These are phyloP conservation scores for Lymantria monacha DNA, from an alignment of 2,888 invertebrate genomes.

Conservation along the genomic window DNA sequence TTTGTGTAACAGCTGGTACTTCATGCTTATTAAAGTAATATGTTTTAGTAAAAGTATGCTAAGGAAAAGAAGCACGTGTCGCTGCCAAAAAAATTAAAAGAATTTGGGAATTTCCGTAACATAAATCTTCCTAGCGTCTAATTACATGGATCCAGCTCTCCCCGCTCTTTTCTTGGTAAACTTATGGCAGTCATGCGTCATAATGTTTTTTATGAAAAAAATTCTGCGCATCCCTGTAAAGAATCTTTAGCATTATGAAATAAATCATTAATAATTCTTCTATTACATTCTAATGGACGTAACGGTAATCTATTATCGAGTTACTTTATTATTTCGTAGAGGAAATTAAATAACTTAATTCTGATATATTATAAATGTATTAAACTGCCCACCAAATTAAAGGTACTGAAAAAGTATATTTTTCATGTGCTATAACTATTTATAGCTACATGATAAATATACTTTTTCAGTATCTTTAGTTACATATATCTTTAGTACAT, in stretches of 20 bases:
- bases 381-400: too few relatives aligned
- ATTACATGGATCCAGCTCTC: conserved; percentile 71
- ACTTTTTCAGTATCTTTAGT: too few relatives aligned
- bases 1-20: conserved; percentile 3
- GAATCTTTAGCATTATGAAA: conserved; percentile 42
- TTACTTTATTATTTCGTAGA: too few relatives aligned
- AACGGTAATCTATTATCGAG: too few relatives aligned
- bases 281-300: conserved; percentile 18
- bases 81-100: conserved; percentile 68
- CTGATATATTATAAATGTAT: too few relatives aligned
- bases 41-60: conserved; percentile 38
- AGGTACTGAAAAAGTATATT: too few relatives aligned
- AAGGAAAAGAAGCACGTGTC: conserved; percentile 52
- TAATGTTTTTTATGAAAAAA: conserved; percentile 72
- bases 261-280: neutral
- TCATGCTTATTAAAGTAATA: conserved; percentile 37
- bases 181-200: conserved; percentile 76
- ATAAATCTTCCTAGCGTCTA: conserved; percentile 76
- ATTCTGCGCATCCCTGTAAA: conserved; percentile 45
- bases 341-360: too few relatives aligned
- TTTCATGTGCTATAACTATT: too few relatives aligned
- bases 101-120: conserved; percentile 68
- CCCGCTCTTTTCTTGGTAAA: conserved; percentile 64
- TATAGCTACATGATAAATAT: too few relatives aligned
- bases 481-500: too few relatives aligned